These are phyloP conservation scores for Phlogophora meticulosa DNA, from an alignment of 2,888 invertebrate genomes.

Conservation along the genomic window DNA sequence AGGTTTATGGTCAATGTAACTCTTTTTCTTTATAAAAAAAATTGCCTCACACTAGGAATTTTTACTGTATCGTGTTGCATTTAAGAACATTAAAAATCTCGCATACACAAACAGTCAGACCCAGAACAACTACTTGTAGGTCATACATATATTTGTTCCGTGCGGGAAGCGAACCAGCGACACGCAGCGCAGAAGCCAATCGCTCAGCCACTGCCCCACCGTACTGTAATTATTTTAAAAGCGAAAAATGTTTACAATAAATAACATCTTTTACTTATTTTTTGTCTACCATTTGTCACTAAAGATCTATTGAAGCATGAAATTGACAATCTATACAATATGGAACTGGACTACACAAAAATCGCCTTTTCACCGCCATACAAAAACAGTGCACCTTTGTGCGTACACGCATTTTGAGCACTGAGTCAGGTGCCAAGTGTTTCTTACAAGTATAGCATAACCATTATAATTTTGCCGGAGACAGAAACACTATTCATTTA, in stretches of 20 bases:
- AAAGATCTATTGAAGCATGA: conserved; percentile 38
- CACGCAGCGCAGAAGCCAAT: too few species aligned
- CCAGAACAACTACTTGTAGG: too few species aligned
- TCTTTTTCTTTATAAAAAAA: too few species aligned
- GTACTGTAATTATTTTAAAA: not conserved
- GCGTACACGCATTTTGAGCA: conserved; percentile 46
- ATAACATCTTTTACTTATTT: conserved; percentile 8
- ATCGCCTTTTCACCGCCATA: conserved; percentile 52
- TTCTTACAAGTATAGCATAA: conserved; percentile 44
- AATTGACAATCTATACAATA: conserved; percentile 43
- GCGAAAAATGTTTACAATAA: not conserved
- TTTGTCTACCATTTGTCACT: not conserved
- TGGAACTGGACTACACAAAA: conserved; percentile 37
- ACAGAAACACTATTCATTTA: not conserved
- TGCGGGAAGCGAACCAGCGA: too few species aligned
- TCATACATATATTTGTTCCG: too few species aligned
- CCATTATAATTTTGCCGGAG: conserved; percentile 17
- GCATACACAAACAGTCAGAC: too few species aligned
- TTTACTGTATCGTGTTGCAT: too few species aligned
- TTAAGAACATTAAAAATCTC: too few species aligned
- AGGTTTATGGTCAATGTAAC: too few species aligned
- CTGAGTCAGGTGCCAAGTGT: conserved; percentile 66
- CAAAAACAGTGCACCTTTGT: conserved; percentile 64
- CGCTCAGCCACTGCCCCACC: too few species aligned
- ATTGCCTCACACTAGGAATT: too few species aligned